Evolutionary conservation across 2,113 vertebrate genomes (phyloP).

Genomic region (Peromyscus polionotus): DNA sequence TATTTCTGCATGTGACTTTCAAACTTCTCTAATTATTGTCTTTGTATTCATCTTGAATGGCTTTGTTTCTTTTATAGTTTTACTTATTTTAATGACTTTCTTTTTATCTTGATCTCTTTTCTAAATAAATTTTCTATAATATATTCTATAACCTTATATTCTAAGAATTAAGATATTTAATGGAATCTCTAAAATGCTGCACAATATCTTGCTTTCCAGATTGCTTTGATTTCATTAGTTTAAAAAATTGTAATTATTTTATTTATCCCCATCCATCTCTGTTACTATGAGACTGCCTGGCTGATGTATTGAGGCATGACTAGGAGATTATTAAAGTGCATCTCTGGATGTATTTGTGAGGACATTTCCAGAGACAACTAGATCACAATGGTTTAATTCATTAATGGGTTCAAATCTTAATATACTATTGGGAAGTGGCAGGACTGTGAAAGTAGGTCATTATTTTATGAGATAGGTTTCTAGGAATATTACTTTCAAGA

Average conservation of each 20-base stretch:
- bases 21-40: not conserved
- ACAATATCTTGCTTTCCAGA: not conserved
- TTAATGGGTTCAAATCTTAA: not conserved
- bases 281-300: not conserved
- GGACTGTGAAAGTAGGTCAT: too few relatives aligned
- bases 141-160: not conserved
- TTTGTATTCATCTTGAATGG: not conserved
- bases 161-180: not conserved
- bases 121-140: slow-evolving; percentile 5
- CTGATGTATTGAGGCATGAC: not conserved
- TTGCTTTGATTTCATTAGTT: not conserved
- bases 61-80: slow-evolving; percentile 37
- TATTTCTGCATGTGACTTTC: slow-evolving; percentile 6
- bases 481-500: not conserved
- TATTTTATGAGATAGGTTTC: too few relatives aligned
- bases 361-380: not conserved
- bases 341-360: not conserved
- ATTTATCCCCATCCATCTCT: not conserved
- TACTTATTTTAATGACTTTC: not conserved
- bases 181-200: not conserved
- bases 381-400: not conserved
- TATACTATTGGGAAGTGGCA: too few relatives aligned
- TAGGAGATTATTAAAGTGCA: not conserved
- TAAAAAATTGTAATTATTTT: not conserved
- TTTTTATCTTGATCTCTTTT: not conserved